These are phyloP conservation scores for Cosmopolites sordidus DNA, from an alignment of 2,888 invertebrate genomes.

Conservation along the genomic window DNA sequence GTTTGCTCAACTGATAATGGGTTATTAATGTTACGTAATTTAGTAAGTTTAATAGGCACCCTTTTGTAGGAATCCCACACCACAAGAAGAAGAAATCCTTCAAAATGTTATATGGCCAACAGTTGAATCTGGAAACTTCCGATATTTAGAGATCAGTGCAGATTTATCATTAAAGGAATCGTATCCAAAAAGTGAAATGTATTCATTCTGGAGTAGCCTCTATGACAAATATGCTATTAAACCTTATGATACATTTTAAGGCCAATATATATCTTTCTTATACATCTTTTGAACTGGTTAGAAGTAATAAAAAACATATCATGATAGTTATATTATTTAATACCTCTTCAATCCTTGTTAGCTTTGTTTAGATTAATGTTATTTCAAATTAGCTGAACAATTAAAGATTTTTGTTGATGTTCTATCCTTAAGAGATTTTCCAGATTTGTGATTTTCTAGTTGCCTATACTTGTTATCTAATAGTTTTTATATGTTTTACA, in stretches of 20 bases:
- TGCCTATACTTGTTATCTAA: not conserved
- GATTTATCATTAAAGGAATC: conserved; percentile 11
- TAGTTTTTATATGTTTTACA: not conserved
- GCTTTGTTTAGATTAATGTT: too few relatives aligned
- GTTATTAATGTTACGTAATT: too few relatives aligned
- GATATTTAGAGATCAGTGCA: conserved; percentile 19
- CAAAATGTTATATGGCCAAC: conserved; percentile 23
- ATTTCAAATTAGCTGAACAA: too few relatives aligned
- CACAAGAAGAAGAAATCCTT: conserved; percentile 15
- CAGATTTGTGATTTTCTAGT: not conserved
- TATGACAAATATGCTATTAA: conserved; percentile 17
- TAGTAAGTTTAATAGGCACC: not conserved
- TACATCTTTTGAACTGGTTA: too few relatives aligned
- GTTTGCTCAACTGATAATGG: too few relatives aligned
- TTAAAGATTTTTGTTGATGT: too few relatives aligned
- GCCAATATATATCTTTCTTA: too few relatives aligned
- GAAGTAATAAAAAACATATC: too few relatives aligned
- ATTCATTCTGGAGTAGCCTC: conserved; percentile 19
- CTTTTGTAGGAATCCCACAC: conserved; percentile 20
- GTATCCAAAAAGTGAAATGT: conserved; percentile 18
- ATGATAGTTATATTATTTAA: too few relatives aligned
- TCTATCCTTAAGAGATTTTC: too few relatives aligned
- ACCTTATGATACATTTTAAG: conserved; percentile 17
- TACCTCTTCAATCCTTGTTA: too few relatives aligned
- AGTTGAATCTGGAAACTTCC: conserved; percentile 11